Conservation (phyloP, 2,888 invertebrate genomes). For the Hipparchia sbordonii region DNA sequence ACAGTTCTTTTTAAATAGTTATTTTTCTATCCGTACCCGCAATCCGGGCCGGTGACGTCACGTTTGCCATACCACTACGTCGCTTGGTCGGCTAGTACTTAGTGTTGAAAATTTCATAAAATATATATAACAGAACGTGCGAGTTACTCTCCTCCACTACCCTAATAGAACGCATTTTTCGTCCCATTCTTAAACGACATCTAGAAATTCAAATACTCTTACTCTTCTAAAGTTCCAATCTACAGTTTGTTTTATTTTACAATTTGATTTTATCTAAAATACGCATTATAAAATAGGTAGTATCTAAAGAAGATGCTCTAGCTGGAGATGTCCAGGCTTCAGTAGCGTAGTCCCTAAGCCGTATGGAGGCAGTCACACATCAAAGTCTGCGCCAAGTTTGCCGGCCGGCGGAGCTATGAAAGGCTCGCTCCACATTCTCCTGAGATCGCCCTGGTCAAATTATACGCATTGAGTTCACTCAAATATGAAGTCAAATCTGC, state of each 20-base stretch:
- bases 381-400: slow-evolving; percentile 82
- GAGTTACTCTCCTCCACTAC: not conserved
- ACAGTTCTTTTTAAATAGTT: too few relatives aligned
- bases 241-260: slow-evolving; percentile 23
- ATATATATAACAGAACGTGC: slow-evolving; percentile 8
- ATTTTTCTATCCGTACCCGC: too few relatives aligned
- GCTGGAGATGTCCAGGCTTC: slow-evolving; percentile 15
- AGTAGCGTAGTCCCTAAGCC: not conserved
- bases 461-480: slow-evolving; percentile 79
- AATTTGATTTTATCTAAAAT: slow-evolving; percentile 28
- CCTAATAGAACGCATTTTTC: not conserved
- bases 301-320: slow-evolving; percentile 24
- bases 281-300: slow-evolving; percentile 26
- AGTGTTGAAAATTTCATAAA: slow-evolving; percentile 7
- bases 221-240: slow-evolving; percentile 16
- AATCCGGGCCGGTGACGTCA: too few relatives aligned
- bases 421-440: slow-evolving; percentile 99
- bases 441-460: slow-evolving; percentile 91
- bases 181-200: not conserved
- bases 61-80: too few relatives aligned
- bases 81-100: not conserved
- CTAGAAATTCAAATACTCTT: slow-evolving; percentile 18
- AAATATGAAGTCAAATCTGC: too few relatives aligned
- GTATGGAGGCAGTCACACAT: slow-evolving; percentile 64
- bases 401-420: slow-evolving; percentile 92